phyloP scores from a whole-genome alignment of 92 coral and sea anemone genomes.

The Zoanthus solanderi region DNA sequence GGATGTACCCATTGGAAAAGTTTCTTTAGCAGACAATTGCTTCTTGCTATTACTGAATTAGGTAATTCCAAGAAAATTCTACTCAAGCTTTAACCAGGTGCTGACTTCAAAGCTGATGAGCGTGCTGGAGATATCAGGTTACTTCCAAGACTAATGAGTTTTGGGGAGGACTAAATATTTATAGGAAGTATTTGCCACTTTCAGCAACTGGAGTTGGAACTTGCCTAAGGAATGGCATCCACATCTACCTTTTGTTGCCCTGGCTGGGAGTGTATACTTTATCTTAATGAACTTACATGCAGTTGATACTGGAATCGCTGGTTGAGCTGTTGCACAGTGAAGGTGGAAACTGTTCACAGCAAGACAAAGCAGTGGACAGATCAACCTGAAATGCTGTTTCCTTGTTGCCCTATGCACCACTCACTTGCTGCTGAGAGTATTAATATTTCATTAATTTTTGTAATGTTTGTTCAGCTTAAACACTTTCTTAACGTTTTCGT shows the following conservation, averaged over 20 bases:
- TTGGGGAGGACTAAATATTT: slow-evolving; percentile 30
- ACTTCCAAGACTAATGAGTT: slow-evolving; percentile 34
- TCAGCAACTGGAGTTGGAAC: slow-evolving; percentile 36
- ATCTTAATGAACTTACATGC: slow-evolving; percentile 32
- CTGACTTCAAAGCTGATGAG: slow-evolving; percentile 30
- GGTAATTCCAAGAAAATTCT: slow-evolving; percentile 33
- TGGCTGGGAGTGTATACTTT: slow-evolving; percentile 47
- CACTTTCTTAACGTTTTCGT: background rate
- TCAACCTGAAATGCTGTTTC: slow-evolving; percentile 31
- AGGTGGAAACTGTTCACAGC: slow-evolving; percentile 46
- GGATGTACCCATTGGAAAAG: background rate
- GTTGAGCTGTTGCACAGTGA: slow-evolving; percentile 24
- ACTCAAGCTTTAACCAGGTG: slow-evolving; percentile 26
- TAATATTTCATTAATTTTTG: background rate
- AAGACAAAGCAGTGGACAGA: slow-evolving; percentile 39
- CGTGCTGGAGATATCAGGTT: slow-evolving; percentile 25
- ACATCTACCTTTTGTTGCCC: slow-evolving; percentile 19
- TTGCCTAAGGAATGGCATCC: slow-evolving; percentile 7
- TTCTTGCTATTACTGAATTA: slow-evolving; percentile 18
- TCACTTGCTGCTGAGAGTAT: slow-evolving; percentile 31
- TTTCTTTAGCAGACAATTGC: slow-evolving; percentile 18
- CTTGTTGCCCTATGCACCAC: slow-evolving; percentile 43
- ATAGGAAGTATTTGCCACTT: slow-evolving; percentile 25
- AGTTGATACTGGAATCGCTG: slow-evolving; percentile 18
- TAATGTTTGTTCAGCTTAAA: background rate